Percentiles rank a stretch among this genome's conserved stretches.
These are phyloP conservation scores for Eurystomus gularis DNA, from an alignment of 2,113 vertebrate genomes.

Conservation along the genomic window DNA sequence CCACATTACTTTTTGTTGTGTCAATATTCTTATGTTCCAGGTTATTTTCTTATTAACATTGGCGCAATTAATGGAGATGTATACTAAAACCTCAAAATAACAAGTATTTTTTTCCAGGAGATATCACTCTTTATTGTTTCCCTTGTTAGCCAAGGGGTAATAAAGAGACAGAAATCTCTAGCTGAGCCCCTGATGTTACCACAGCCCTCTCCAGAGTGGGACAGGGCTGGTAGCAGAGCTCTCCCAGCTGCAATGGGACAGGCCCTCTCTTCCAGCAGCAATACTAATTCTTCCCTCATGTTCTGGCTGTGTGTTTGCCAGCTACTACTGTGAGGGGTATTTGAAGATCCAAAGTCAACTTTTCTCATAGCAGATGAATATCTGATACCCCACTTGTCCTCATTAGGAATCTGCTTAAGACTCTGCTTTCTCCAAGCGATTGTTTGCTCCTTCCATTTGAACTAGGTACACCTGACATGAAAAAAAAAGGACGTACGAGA, in stretches of 20 bases:
- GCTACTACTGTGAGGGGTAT: background rate
- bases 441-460: background rate
- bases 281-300: background rate
- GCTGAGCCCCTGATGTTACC: background rate
- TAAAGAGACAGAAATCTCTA: background rate
- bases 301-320: background rate
- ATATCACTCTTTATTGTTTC: background rate
- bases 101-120: background rate
- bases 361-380: background rate
- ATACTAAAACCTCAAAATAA: background rate
- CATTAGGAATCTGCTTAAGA: background rate
- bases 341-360: background rate
- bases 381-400: background rate
- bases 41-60: background rate
- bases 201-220: background rate
- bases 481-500: background rate
- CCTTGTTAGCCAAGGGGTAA: background rate
- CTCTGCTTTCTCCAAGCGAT: background rate
- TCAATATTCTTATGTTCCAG: background rate
- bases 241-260: background rate
- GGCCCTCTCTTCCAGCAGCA: background rate
- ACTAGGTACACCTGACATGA: background rate
- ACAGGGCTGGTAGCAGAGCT: accelerated
- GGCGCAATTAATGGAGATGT: background rate
- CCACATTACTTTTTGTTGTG: background rate